phyloP scores from a whole-genome alignment of 2,888 invertebrate genomes.

The Daptonema setosum region DNA sequence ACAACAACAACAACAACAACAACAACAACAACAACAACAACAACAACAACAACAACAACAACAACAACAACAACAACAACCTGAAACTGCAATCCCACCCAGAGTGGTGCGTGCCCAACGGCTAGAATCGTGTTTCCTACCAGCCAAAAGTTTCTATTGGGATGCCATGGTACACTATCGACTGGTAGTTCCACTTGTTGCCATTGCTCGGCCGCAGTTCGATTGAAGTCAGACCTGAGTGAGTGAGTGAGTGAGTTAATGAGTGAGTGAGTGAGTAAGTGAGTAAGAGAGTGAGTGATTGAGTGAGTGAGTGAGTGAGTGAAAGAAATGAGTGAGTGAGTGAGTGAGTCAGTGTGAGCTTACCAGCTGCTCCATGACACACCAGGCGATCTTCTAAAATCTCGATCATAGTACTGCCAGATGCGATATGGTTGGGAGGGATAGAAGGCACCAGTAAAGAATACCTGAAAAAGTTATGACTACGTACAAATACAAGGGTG shows the following conservation, averaged over 20 bases:
- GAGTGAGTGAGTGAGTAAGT: no score
- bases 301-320: no score
- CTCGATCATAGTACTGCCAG: constrained; percentile 26
- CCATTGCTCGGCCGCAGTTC: constrained; percentile 23
- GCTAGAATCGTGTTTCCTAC: constrained; percentile 19
- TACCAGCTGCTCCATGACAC: constrained; percentile 3
- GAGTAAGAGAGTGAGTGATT: no score
- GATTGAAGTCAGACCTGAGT: constrained; percentile 24
- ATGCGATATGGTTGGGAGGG: constrained; percentile 24
- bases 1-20: no score
- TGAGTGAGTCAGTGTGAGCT: neutral
- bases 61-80: neutral
- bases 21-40: no score
- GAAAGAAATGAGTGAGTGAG: no score
- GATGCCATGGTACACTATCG: constrained; percentile 21
- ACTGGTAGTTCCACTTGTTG: constrained; percentile 15
- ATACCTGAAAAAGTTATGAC: constrained; percentile 14
- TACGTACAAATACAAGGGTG: no score
- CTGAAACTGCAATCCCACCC: constrained; percentile 26
- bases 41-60: no score
- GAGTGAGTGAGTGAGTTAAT: no score
- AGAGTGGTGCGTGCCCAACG: constrained; percentile 25
- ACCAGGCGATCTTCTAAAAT: constrained; percentile 16
- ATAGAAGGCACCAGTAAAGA: constrained; percentile 25
- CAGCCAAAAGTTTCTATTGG: constrained; percentile 27